Base-by-base conservation (phyloP, 2,888 invertebrate genomes). In the Papilio gigon region DNA sequence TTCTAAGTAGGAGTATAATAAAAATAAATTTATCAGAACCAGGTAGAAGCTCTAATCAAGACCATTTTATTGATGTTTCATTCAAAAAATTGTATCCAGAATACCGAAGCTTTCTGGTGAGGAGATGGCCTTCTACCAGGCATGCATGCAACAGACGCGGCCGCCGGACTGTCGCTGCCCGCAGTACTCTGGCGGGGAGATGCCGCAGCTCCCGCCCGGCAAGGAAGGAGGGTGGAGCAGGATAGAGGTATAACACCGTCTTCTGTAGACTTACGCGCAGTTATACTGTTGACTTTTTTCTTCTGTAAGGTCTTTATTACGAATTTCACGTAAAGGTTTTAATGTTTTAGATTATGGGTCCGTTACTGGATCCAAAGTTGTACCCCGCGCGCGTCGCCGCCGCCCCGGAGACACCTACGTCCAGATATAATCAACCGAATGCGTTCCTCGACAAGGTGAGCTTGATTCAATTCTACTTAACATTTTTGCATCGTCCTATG, bases 291-390 rank as follows among this genome's bases (percentile, higher is more conserved):
- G n/a, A n/a, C n/a, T n/a, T n/a, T n/a, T n/a, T n/a, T n/a, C n/a
- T n/a, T n/a, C n/a, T 22, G 11, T 1, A 11, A 47, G 1, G 22
- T 2, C 8, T 22, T 1, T 25, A 33, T 33, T 5, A 50, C 1
- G 6, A 14, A 14, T 4, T 50, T 50, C 14, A n/a, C n/a, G 14
- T 50, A 14, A 6, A 6, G 0, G 27, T 44, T 27, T 53, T 53
- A 6, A 53, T 42, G 17, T 66, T 87, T 17, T 85, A 94, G 79
- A 92, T 94, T 0, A 94, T 94, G 93, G 94, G 94, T 1, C 93
- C 93, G 0, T 81, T 94, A 71, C 76, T 94, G 58, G 94, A 94
- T 67, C 94, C 94, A 0, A 94, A 94, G 80, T 77, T 94, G 58
- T 94, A 93, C 74, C 93, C 94, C 0, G 93, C 93, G 0, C 89